Percentiles rank a stretch among this genome's conserved stretches.
Evolutionary conservation across 2,888 invertebrate genomes (phyloP).

Genomic region (Polydesmus complanatus): DNA sequence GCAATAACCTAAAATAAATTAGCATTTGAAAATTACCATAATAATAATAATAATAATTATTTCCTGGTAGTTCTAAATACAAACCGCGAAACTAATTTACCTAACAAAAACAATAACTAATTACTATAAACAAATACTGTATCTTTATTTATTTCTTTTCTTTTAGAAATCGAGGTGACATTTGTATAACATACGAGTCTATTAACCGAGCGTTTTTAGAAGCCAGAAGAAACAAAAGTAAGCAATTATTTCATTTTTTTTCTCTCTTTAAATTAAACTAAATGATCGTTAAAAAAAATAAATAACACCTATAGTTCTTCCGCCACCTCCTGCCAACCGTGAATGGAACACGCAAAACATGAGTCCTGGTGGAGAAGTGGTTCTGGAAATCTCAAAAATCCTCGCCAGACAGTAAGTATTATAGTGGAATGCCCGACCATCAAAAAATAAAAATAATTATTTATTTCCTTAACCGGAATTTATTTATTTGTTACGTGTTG

Average conservation of each 20-base stretch:
- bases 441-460: too few species aligned
- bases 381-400: constrained; percentile 21
- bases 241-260: constrained; percentile 35
- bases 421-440: too few species aligned
- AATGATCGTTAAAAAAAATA: not conserved
- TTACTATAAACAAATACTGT: too few species aligned
- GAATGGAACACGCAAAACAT: constrained; percentile 20
- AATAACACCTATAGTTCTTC: constrained; percentile 4
- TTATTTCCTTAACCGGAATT: too few species aligned
- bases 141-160: not conserved
- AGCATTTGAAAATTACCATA: too few species aligned
- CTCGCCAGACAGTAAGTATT: constrained; percentile 23
- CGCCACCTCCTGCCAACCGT: constrained; percentile 14
- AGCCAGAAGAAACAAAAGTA: constrained; percentile 73
- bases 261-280: not conserved
- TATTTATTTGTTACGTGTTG: too few species aligned
- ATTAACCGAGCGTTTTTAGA: constrained; percentile 76
- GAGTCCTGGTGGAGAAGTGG: constrained; percentile 21
- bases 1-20: too few species aligned
- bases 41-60: too few species aligned
- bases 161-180: constrained; percentile 13
- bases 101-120: too few species aligned
- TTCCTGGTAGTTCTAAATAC: too few species aligned
- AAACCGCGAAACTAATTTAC: too few species aligned
- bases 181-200: constrained; percentile 75